Base-by-base conservation (phyloP, 2,888 invertebrate genomes). In the Omphaloscelis lunosa region DNA sequence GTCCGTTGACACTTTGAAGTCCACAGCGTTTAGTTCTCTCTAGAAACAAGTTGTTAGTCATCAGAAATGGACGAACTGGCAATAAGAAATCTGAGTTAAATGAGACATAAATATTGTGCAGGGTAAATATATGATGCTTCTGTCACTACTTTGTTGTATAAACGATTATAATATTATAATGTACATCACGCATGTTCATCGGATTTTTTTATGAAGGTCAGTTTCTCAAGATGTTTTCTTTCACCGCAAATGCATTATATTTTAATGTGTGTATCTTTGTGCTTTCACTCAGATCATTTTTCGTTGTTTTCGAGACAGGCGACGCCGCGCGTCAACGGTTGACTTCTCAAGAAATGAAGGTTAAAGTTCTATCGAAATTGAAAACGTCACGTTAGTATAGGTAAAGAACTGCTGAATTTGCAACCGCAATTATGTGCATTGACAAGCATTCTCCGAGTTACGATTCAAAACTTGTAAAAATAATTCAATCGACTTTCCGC, bases 1-100 rank as follows among this genome's bases (percentile, higher is more conserved):
- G 93, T 98, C 98, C 17, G 98, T 98, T 56, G 98, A 98, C 80
- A 98, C 97, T 90, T 97, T 97, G 97, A 98, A 98, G 93, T 98
- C 98, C 87, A 98, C 97, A 23, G 98, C 98, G 92, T 98, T 98
- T 83, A 98, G 96, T 95, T 98, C 98, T 92, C 98, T 97, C 98
- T 98, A 97, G 72, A 59, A 80, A 51, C n/a, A 72, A 39, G 5
- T 45, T 17, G 0, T 17, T 17, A 15, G 1, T 58, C 12, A 45
- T 56, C 17, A 73, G 17, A 29, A 56, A 12, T 20, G 4, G 12
- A 9, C 2, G 9, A 15, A 69, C 20, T 15, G 15, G 8, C 12
- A 5, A 8, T 8, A 48, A 67, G 8, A 48, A 23, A 59, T 29
- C 17, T 29, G 12, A 48, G 11, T 20, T 23, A 6, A n/a, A 45